Base-by-base conservation (phyloP, 2,888 invertebrate genomes). In the Aethes cnicana region DNA sequence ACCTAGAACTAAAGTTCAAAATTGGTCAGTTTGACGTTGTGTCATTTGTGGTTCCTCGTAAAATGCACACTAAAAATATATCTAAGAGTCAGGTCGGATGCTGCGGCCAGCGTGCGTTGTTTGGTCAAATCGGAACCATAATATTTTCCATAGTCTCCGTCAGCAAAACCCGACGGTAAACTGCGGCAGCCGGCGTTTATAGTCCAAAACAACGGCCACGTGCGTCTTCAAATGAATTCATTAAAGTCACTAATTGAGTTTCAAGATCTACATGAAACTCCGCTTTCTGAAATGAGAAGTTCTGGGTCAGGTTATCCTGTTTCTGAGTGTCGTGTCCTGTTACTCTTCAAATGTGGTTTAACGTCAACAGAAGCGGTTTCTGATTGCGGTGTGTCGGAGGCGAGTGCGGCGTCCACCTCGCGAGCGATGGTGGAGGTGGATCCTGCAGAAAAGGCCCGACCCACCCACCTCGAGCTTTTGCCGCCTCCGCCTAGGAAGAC, bases 401-500 rank as follows among this genome's bases (percentile, higher is more conserved):
- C 72, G 17, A 78, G 72, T 1, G 70, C 69, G 8, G 80, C 68
- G 47, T 90, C 81, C 11, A 81, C 70, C 42, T 90, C 80, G 60
- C 90, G 76, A 64, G 75, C 63, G 57, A 68, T 67, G 18, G 76
- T 66, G 52, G 82, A 77, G 66, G 83, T 68, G 47, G 73, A 46
- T 30, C 72, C 68, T 3, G 77, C 75, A 25, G 82, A 78, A 46
- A 68, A 58, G 1, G 56, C 61, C 7, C 71, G 84, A 43, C 84
- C 86, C 1, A 74, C 76, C 4, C 84, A 84, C 26, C 64, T 91
- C 21, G 87, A 91, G 28, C 72, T 90, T 4, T 71, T 91, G 39
- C 89, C 91, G 3, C 91, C 91, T 1, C 91, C 87, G 3, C 85
- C 86, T 0, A 74, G 72, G 54, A 88, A 87, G 47, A 84, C 82